Conservation (phyloP, 2,797 vertebrate species). For the Sebastes taczanowskii region DNA sequence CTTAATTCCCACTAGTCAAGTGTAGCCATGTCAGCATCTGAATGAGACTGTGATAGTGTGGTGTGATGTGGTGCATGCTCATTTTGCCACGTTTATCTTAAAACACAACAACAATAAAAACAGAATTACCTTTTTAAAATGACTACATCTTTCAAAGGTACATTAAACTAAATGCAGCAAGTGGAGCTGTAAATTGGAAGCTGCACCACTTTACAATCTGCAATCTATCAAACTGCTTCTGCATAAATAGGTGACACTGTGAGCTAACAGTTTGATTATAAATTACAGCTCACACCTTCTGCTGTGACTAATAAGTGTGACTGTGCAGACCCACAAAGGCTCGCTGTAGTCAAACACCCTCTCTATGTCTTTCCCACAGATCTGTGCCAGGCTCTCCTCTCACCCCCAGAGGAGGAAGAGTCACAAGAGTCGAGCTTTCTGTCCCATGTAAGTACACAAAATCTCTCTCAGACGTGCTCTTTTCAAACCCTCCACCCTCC, state of each 20-base stretch:
- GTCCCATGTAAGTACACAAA: constrained; percentile 20
- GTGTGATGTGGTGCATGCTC: background rate
- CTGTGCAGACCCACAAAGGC: constrained; percentile 5
- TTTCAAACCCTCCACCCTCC: constrained; percentile 11
- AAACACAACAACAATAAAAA: background rate
- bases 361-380: constrained; percentile 16
- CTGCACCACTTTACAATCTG: background rate
- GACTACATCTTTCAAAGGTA: background rate
- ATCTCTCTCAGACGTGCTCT: constrained; percentile 4
- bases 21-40: background rate
- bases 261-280: background rate
- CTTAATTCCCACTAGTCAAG: background rate
- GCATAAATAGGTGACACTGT: background rate
- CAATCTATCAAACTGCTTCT: background rate
- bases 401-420: background rate
- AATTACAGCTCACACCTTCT: background rate
- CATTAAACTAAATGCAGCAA: background rate
- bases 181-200: background rate
- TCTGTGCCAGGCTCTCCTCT: constrained; percentile 10
- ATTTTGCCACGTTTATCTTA: background rate
- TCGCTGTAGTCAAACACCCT: background rate
- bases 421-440: constrained; percentile 18
- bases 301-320: constrained; percentile 8
- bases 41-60: background rate
- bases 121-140: background rate